Evolutionary conservation across 2,888 invertebrate genomes (phyloP), one percentile per base, ranked within the genome.

Genomic region (Saturnia japonica): DNA sequence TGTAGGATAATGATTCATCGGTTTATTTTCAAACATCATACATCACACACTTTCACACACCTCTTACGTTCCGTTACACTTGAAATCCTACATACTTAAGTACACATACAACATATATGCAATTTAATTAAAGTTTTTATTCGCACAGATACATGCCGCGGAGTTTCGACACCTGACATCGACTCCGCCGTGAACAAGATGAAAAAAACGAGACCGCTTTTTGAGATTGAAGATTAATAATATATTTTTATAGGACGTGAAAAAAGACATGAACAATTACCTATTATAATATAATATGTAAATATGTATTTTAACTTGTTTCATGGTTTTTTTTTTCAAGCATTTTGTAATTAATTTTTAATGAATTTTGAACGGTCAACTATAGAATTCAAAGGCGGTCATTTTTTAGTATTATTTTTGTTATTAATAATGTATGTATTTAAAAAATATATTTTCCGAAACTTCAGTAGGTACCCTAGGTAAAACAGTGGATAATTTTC

Each of bases 161-260:
- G 0, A 88, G 86, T 9, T 91, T 91, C 75, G 90, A 91, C 74
- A 90, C 89, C 73, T 93, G 93, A 93, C 92, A 87, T 71, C 69
- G 64, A 72, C 69, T 67, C 51, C 64, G 8, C 64, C 1, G n/a
- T 71, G 57, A 43, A 51, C 62, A 71, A 34, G 12, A 54, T 22
- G 54, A 34, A 40, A 40, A 43, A 43, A 60, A 45, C 11, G 9
- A n/a, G 34, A 64, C 34, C 40, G 25, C 19, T 19, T 40, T n/a
- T 64, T 1, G 40, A n/a, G n/a, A 40, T 25, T 64, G 40, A 64
- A 40, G n/a, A 64, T 19, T 64, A 25, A 28, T 28, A 14, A 14
- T 11, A 60, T n/a, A n/a, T n/a, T n/a, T n/a, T 14, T 28, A 60
- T 28, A 60, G 11, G 14, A n/a, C 14, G 6, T 14, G 14, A 28